Base-by-base conservation (phyloP, 1,140 invertebrate species). In the Euglossa dilemma region DNA sequence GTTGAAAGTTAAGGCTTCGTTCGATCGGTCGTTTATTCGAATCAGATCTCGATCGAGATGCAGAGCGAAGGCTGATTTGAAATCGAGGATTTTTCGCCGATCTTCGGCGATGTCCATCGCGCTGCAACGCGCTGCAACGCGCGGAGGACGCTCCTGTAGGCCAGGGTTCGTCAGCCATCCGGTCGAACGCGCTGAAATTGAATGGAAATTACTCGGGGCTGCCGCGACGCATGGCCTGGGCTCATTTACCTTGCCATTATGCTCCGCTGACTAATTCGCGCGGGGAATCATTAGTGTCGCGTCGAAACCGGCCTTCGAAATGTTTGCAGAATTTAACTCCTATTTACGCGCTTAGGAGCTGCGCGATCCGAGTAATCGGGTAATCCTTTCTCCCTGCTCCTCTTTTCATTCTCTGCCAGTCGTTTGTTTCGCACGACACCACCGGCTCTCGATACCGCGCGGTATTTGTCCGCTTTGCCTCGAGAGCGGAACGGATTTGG, bases 231-330 rank as follows among this genome's bases (percentile, higher is more conserved):
- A 50, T n/a, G 1, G 52, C 45, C 6, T 25, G 25, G 16, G 70
- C 25, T 66, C 71, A 50, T 72, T 74, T 81, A 56, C 50, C 25
- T 66, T 56, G 59, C 43, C 59, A 54, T 80, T 80, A 74, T 45
- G 57, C n/a, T 20, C 28, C 36, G 16, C n/a, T 74, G 69, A 74
- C 59, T 74, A 74, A 81, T 81, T 54, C 4, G n/a, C 43, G 23
- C 47, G 12, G 36, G 50, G 18, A 54, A 28, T 66, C 50, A n/a
- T 54, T 74, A 80, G 59, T 50, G 8, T 61, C 59, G 20, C 25
- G 47, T 72, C n/a, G 71, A 25, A 52, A 28, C 9, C 6, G 70
- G 14, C 70, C 70, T 80, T 80, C 36, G 70, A 61, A 74, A 72
- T 63, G 47, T 74, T 80, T 80, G 59, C 23, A 56, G 28, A 66